phyloP scores from a whole-genome alignment of 2,888 invertebrate species.

The Ochropleura plecta region DNA sequence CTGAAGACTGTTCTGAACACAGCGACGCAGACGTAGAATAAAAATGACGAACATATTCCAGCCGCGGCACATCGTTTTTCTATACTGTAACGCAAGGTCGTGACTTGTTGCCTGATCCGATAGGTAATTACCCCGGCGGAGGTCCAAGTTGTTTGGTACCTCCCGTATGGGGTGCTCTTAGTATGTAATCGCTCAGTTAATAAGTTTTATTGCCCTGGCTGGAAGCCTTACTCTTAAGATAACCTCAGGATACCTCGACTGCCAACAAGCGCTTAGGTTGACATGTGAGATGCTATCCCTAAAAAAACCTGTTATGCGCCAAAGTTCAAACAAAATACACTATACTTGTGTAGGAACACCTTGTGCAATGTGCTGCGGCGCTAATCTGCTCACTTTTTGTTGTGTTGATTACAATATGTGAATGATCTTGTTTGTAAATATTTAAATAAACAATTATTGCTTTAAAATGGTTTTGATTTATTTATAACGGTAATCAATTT shows the following conservation, averaged over 20 bases:
- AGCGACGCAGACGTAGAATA: slow-evolving; percentile 70
- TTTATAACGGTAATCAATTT: not conserved
- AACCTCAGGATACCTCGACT: not conserved
- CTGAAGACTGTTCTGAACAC: slow-evolving; percentile 81
- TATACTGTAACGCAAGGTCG: not conserved
- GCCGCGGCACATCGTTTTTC: not conserved
- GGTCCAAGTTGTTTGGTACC: not conserved
- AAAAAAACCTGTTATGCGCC: not conserved
- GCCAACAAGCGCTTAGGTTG: not conserved
- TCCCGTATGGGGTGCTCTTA: not conserved
- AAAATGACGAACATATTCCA: not conserved
- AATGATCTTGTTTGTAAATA: not conserved
- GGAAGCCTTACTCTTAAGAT: not conserved
- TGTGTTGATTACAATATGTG: not conserved
- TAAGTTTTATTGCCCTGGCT: not conserved
- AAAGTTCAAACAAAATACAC: not conserved
- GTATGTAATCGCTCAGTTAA: not conserved
- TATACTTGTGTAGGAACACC: not conserved
- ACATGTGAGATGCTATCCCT: not conserved
- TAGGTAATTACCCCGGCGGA: not conserved
- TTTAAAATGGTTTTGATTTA: not conserved
- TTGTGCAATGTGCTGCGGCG: not conserved
- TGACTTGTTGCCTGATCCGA: not conserved
- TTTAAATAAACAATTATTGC: not conserved
- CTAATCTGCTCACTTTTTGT: not conserved